phyloP scores from a whole-genome alignment of 2,888 invertebrate species.

The Drosophila greeni region DNA sequence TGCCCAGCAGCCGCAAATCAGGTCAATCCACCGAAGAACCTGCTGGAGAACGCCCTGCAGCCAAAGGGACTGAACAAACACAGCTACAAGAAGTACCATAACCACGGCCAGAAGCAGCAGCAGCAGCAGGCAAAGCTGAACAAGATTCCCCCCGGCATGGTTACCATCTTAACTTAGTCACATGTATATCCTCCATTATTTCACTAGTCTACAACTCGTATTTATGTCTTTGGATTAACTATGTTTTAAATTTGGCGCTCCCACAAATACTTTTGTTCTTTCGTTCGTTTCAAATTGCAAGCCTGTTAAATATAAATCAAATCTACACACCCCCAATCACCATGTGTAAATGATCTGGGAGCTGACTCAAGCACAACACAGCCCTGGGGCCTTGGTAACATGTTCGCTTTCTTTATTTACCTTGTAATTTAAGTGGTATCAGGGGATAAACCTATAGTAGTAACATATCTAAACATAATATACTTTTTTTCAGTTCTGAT shows the following conservation, averaged over 20 bases:
- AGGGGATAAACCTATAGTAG: neutral
- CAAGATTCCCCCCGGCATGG: neutral
- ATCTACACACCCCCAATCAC: too few relatives aligned
- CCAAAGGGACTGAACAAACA: neutral
- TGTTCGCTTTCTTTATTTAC: neutral
- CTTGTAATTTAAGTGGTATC: neutral
- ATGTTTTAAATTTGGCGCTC: neutral
- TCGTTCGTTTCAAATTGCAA: neutral
- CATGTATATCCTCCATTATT: too few relatives aligned
- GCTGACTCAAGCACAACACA: neutral
- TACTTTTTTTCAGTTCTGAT: conserved; percentile 1
- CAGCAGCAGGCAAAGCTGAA: neutral
- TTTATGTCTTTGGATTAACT: neutral
- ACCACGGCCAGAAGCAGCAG: neutral
- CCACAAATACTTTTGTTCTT: neutral
- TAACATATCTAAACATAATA: neutral
- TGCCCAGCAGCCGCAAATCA: neutral
- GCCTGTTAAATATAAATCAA: too few relatives aligned
- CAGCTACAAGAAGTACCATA: neutral
- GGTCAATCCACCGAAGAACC: neutral
- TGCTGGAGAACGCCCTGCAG: neutral
- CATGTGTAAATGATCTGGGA: neutral
- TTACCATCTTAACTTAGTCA: neutral
- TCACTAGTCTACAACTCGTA: too few relatives aligned
- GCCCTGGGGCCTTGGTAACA: neutral